Percentiles rank a stretch among this genome's conserved stretches.
These are phyloP conservation scores for Xylophagus ater DNA, from an alignment of 2,888 invertebrate genomes.

Conservation along the genomic window DNA sequence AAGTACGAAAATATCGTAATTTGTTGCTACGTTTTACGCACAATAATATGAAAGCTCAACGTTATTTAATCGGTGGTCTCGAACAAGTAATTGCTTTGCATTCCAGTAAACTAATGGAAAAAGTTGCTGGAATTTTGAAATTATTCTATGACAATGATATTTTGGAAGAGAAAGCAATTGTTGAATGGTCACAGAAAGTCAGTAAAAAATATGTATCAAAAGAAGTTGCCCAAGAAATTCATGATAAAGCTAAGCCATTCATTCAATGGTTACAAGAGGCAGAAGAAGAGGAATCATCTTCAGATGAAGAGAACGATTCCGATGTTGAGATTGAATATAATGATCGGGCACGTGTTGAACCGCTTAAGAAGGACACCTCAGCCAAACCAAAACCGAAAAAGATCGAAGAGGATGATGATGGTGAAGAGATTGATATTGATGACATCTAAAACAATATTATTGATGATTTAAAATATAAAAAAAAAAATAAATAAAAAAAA, in stretches of 20 bases:
- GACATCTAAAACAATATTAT: slow-evolving; percentile 59
- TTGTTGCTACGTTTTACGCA: slow-evolving; percentile 72
- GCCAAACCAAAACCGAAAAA: slow-evolving; percentile 37
- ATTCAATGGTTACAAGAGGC: slow-evolving; percentile 96
- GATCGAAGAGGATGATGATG: slow-evolving; percentile 57
- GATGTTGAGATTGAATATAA: slow-evolving; percentile 73
- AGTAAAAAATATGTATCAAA: slow-evolving; percentile 88
- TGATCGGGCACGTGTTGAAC: slow-evolving; percentile 69
- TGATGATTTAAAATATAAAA: background rate
- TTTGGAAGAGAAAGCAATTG: slow-evolving; percentile 82
- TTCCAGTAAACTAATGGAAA: slow-evolving; percentile 66
- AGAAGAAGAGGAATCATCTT: slow-evolving; percentile 83
- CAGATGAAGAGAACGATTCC: slow-evolving; percentile 50
- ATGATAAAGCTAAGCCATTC: slow-evolving; percentile 84
- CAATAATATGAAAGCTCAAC: slow-evolving; percentile 73
- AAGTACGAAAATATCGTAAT: slow-evolving; percentile 65
- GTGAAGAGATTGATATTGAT: slow-evolving; percentile 82
- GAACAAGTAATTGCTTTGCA: slow-evolving; percentile 84
- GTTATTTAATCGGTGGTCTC: slow-evolving; percentile 87
- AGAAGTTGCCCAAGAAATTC: slow-evolving; percentile 85
- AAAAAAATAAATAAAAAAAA: no score
- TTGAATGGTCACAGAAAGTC: slow-evolving; percentile 94
- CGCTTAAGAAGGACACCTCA: slow-evolving; percentile 52
- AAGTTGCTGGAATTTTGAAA: slow-evolving; percentile 82
- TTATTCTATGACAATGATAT: slow-evolving; percentile 91